Evolutionary conservation across 35 echinoderm and acorn worm species (phyloP).

Genomic region (Nesometra sesokonis): DNA sequence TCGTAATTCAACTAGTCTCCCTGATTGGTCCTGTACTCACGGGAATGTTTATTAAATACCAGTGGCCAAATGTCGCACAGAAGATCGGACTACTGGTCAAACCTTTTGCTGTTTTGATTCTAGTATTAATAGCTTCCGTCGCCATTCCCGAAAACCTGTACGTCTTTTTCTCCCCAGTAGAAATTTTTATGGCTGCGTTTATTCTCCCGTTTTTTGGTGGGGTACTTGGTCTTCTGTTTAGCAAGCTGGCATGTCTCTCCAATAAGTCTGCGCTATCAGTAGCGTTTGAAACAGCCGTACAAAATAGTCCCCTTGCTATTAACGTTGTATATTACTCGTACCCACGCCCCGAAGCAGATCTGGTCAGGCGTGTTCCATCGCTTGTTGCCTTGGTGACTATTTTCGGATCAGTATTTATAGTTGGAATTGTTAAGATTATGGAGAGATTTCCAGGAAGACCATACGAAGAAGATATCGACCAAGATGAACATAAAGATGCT

Average conservation of each 20-base stretch:
- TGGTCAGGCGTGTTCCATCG: conserved; percentile 35
- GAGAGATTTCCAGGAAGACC: conserved; percentile 9
- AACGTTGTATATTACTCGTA: conserved; percentile 58
- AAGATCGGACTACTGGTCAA: conserved; percentile 26
- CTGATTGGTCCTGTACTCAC: conserved; percentile 44
- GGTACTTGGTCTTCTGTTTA: conserved; percentile 37
- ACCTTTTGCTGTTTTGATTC: conserved; percentile 13
- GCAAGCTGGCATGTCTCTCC: conserved; percentile 37
- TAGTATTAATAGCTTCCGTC: conserved; percentile 11
- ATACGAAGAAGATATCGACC: neutral
- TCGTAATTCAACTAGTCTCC: conserved; percentile 26
- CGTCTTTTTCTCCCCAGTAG: conserved; percentile 12
- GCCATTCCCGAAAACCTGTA: conserved; percentile 35
- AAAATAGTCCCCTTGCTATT: conserved; percentile 60
- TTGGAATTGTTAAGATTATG: conserved; percentile 30
- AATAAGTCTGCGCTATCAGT: conserved; percentile 51
- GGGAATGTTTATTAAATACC: conserved; percentile 25
- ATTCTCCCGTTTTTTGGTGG: conserved; percentile 38
- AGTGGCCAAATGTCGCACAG: conserved; percentile 33
- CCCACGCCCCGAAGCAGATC: conserved; percentile 42
- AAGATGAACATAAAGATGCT: too few species aligned
- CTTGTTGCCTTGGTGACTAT: conserved; percentile 45
- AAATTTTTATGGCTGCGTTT: neutral
- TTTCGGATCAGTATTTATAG: conserved; percentile 22
- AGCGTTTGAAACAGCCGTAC: conserved; percentile 63